Conservation (phyloP, 2,888 invertebrate species). For the Melangyna quadrimaculata region DNA sequence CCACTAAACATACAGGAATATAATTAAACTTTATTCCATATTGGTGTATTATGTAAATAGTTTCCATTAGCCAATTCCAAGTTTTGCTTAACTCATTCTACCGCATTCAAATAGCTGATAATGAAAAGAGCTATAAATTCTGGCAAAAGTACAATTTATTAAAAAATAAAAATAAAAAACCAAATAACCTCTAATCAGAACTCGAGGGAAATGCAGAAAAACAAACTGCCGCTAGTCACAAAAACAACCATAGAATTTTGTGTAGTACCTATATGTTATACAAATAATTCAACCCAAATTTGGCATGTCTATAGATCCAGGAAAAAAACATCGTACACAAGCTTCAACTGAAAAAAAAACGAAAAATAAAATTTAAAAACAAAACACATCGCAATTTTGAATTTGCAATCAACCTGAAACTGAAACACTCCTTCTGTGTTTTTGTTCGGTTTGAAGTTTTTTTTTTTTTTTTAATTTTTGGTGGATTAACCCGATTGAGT, state of each 20-base stretch:
- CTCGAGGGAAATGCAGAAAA: constrained; percentile 11
- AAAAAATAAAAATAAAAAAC: neutral
- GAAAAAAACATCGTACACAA: neutral
- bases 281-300: constrained; percentile 30
- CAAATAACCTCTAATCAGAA: constrained; percentile 46
- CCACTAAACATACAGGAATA: no score
- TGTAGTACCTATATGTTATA: no score
- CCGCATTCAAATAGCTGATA: constrained; percentile 17
- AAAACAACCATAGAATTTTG: neutral
- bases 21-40: neutral
- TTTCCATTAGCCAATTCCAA: neutral
- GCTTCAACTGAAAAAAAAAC: neutral
- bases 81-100: neutral
- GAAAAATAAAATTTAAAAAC: constrained; percentile 16
- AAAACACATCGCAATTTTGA: constrained; percentile 54
- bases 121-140: constrained; percentile 16
- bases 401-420: constrained; percentile 62
- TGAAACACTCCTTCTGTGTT: constrained; percentile 16
- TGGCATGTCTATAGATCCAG: constrained; percentile 51
- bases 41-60: constrained; percentile 1
- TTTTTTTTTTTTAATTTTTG: neutral
- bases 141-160: neutral
- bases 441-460: neutral
- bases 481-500: constrained; percentile 25
- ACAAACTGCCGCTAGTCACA: neutral